phyloP scores from a whole-genome alignment of 2,113 vertebrate genomes.

The Phaetusa simplex region DNA sequence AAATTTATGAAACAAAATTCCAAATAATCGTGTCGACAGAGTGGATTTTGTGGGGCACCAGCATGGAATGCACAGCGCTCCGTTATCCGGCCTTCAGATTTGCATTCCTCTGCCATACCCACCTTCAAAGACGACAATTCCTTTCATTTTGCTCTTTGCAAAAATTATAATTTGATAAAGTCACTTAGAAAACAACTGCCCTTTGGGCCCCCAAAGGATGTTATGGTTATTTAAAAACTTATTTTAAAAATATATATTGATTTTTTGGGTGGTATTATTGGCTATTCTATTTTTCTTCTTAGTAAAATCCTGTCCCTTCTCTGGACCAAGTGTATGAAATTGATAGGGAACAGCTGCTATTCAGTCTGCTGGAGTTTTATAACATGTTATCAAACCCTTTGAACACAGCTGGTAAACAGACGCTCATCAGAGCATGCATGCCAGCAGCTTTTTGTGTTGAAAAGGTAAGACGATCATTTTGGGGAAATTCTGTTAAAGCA shows the following conservation, averaged over 20 bases:
- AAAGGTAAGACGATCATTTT: constrained; percentile 12
- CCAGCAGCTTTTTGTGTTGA: neutral
- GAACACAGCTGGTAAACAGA: constrained; percentile 74
- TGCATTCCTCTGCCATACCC: neutral
- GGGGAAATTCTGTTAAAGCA: neutral
- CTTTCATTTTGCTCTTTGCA: neutral
- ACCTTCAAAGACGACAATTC: neutral
- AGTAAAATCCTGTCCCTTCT: neutral
- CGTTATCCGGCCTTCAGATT: neutral
- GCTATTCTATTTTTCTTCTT: constrained; percentile 4
- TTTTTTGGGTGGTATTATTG: neutral
- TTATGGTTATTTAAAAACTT: neutral
- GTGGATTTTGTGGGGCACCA: constrained; percentile 20
- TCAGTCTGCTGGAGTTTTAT: constrained; percentile 56
- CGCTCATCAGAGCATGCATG: neutral
- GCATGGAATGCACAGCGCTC: neutral
- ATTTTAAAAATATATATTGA: neutral
- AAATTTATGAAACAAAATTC: constrained; percentile 54
- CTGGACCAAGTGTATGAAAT: constrained; percentile 28
- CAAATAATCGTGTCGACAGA: neutral
- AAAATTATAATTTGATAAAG: neutral
- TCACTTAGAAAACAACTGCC: neutral
- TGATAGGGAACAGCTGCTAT: constrained; percentile 71
- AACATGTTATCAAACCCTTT: constrained; percentile 72
- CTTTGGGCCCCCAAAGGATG: neutral